Evolutionary conservation across 2,113 vertebrate genomes (phyloP), one percentile per base, ranked within the genome.

Genomic region (Paraplagusia blochii): DNA sequence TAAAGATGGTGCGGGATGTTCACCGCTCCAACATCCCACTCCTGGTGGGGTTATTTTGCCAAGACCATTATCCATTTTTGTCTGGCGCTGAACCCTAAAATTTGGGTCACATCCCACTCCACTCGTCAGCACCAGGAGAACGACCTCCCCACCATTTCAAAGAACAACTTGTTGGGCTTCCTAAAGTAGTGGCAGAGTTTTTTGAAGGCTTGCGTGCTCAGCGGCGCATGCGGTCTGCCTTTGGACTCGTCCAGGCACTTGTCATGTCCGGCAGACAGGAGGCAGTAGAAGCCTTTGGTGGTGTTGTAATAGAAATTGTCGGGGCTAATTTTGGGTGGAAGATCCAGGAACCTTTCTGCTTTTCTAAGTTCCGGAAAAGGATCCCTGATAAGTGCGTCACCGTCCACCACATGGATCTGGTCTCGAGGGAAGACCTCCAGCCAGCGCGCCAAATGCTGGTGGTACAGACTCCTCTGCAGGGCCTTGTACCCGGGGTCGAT

Each of bases 271-370:
- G 80, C 86, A 0, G 88, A 84, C 40, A 87, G 77, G 44, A 92
- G 86, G 80, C 92, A 93, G 83, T 91, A 92, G 86, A 93, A 93
- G 44, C 92, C 91, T 64, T 92, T 92, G 39, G 92, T 93, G 68
- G 77, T 67, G 77, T 93, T 93, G 83, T 91, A 93, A 77, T 92
- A 92, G 75, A 93, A 93, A 77, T 93, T 92, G 65, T 66, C 53
- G 1, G 87, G 84, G 48, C 74, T 84, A 52, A 93, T 90, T 44
- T 72, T 79, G 2, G 90, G 85, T 0, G 80, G 74, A 39, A 93
- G 84, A 11, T 87, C 81, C 56, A 93, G 82, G 59, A 93, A 93
- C 17, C 42, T 66, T 63, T 93, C 92, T 0, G 89, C 91, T 16
- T 84, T 85, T 18, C 82, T 89, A 58, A 93, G 86, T 79, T 93